Evolutionary conservation across 2,113 vertebrate genomes (phyloP).

Genomic region (Oncorhynchus nerka): DNA sequence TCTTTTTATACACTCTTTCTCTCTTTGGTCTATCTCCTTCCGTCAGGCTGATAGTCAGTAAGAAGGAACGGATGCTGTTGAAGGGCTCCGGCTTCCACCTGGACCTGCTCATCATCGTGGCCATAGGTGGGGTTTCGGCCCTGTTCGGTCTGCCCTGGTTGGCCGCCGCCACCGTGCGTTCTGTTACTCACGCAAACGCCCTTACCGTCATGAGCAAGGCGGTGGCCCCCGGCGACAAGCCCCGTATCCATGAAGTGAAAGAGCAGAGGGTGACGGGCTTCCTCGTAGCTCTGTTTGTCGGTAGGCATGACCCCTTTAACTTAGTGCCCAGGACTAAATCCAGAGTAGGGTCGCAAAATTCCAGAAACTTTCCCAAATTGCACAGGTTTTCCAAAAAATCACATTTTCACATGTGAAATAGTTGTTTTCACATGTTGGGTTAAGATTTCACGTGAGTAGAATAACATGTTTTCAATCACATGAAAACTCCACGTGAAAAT

Average conservation of each 20-base stretch:
- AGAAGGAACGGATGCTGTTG: constrained; percentile 92
- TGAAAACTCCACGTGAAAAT: too few species aligned
- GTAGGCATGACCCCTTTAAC: constrained; percentile 69
- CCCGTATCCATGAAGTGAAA: constrained; percentile 96
- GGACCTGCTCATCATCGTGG: constrained; percentile 92
- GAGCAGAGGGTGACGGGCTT: constrained; percentile 96
- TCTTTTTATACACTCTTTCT: neutral
- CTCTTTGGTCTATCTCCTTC: neutral
- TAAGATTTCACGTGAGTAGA: too few species aligned
- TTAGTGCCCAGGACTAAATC: neutral
- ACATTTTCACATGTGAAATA: too few species aligned
- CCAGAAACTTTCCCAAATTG: too few species aligned
- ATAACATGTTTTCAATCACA: too few species aligned
- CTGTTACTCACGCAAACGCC: constrained; percentile 93
- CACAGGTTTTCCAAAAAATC: too few species aligned
- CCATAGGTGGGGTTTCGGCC: constrained; percentile 84
- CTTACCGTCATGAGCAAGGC: constrained; percentile 98
- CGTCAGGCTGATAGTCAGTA: constrained; percentile 87
- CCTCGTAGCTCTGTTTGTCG: constrained; percentile 88
- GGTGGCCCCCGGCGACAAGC: constrained; percentile 93
- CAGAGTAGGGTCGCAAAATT: too few species aligned
- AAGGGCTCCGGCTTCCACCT: constrained; percentile 97
- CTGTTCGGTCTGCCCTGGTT: constrained; percentile 95
- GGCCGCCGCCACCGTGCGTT: constrained; percentile 91
- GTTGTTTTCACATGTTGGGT: too few species aligned